Percentiles rank a stretch among this genome's conserved stretches.
Conservation (phyloP, 2,888 invertebrate species). For the Hipparchia semele region DNA sequence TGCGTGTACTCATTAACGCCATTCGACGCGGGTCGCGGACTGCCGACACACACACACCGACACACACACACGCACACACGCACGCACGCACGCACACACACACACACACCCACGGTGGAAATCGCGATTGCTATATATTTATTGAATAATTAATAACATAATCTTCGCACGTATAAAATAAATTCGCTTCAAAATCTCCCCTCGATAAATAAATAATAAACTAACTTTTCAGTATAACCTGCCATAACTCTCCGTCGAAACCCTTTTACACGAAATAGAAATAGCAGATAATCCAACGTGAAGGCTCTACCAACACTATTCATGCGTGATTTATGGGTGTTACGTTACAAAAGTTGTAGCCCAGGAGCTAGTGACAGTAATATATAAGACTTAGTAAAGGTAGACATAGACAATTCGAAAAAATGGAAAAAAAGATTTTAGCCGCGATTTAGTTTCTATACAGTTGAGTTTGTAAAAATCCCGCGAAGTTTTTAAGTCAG, state of each 20-base stretch:
- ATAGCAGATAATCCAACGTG: slow-evolving; percentile 19
- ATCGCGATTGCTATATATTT: too few species aligned
- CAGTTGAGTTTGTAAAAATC: neutral
- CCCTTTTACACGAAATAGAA: slow-evolving; percentile 19
- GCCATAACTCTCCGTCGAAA: neutral
- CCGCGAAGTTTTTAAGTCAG: too few species aligned
- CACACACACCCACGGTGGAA: neutral
- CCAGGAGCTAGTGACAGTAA: neutral
- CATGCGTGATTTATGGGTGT: slow-evolving; percentile 19
- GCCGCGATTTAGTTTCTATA: neutral
- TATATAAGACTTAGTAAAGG: too few species aligned
- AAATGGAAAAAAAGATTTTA: too few species aligned
- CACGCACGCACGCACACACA: too few species aligned
- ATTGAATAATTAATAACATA: neutral
- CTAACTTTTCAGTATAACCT: neutral
- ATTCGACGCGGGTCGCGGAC: too few species aligned
- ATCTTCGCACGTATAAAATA: neutral
- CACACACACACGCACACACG: too few species aligned
- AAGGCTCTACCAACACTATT: slow-evolving; percentile 14
- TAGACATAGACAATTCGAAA: too few species aligned
- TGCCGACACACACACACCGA: too few species aligned
- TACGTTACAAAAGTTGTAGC: neutral
- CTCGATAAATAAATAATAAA: slow-evolving; percentile 9
- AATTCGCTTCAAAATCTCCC: neutral
- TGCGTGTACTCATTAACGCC: too few species aligned